Evolutionary conservation across 2,888 invertebrate genomes (phyloP), one percentile per base, ranked within the genome.

Genomic region (Hydropsyche betteni): DNA sequence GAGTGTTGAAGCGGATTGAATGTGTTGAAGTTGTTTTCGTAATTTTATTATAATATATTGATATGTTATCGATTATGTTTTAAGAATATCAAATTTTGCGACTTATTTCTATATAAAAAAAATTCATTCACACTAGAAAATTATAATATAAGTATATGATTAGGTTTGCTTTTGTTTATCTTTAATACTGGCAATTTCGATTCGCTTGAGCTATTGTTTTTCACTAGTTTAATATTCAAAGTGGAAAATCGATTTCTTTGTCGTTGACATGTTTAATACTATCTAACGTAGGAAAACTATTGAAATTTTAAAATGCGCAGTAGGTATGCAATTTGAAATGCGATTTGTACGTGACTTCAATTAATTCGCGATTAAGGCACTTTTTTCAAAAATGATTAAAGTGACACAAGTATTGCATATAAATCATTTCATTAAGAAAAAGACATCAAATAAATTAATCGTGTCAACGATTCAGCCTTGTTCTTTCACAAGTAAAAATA

Each of bases 281-380:
- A 24, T 24, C 5, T 24, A 14, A 4, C 58, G 16, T 16, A 58
- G 58, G 58, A 58, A 58, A 58, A 58, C 58, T 24, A 24, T 24
- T 44, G 58, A 58, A 16, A 53, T 24, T 24, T 24, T 24, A 24
- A 24, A 24, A 24, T 24, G 24, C 24, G 14, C 53, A 6, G 16
- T n/a, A n/a, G n/a, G n/a, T 24, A 16, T 16, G 58, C 24, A 14
- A 58, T 58, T 58, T 24, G 24, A 58, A 58, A 58, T 58, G 24
- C 58, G 58, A 58, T 58, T 24, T 58, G 8, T 58, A 58, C 58
- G 58, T 58, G 58, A 58, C 58, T 24, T 58, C 24, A 58, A 58
- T 58, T 58, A 58, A 58, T 58, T 58, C 16, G 16, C 58, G 58
- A 58, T 58, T 4, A 53, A 53, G n/a, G 53, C 12, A 24, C 24